These are phyloP conservation scores for Leptinotarsa texana DNA, from an alignment of 1,140 invertebrate species.

Conservation along the genomic window DNA sequence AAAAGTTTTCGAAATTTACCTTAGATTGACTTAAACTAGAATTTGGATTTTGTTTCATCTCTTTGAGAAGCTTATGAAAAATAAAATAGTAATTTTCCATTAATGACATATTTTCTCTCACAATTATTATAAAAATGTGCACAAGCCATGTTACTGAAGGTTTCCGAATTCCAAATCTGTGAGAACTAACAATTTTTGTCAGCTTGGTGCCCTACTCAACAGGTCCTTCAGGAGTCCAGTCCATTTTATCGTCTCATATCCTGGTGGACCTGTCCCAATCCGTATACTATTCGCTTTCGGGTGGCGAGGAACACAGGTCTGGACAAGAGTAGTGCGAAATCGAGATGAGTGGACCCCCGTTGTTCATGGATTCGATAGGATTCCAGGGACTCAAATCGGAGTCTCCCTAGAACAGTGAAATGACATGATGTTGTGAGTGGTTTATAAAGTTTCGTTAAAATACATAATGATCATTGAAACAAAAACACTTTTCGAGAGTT, in stretches of 20 bases:
- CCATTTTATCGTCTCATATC: constrained; percentile 42
- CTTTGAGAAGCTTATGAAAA: no score
- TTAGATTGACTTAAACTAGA: no score
- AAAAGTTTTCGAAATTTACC: no score
- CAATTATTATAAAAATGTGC: neutral
- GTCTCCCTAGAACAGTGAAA: constrained; percentile 51
- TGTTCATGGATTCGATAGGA: constrained; percentile 45
- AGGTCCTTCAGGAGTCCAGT: neutral
- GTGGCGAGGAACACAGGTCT: constrained; percentile 45
- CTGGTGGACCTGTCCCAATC: constrained; percentile 53
- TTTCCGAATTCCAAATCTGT: neutral
- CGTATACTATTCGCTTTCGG: constrained; percentile 46
- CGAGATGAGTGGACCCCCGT: constrained; percentile 44
- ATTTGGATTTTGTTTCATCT: no score
- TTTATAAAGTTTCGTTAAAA: neutral
- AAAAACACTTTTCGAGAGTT: no score
- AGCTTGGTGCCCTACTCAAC: neutral
- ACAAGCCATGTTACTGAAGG: neutral
- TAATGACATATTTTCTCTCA: neutral
- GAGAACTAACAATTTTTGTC: neutral
- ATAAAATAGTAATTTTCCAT: no score
- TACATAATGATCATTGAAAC: no score
- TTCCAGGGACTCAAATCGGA: constrained; percentile 54
- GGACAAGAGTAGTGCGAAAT: constrained; percentile 46
- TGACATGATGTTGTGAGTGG: neutral